phyloP scores from a whole-genome alignment of 2,888 invertebrate species.

The Polyploca ridens region DNA sequence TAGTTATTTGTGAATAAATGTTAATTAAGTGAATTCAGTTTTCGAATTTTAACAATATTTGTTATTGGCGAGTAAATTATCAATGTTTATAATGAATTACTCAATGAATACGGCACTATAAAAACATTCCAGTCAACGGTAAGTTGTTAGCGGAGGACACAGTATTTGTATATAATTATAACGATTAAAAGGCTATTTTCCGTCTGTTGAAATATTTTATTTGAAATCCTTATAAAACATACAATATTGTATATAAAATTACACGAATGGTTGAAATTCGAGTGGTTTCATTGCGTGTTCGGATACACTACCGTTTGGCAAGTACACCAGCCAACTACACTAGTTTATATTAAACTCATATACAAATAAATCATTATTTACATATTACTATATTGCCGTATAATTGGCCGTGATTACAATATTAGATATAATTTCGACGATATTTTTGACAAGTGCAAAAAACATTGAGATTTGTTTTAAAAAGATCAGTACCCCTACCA shows the following conservation, averaged over 20 bases:
- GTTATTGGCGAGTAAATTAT: constrained; percentile 9
- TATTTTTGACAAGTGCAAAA: neutral
- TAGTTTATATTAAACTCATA: constrained; percentile 21
- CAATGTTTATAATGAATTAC: neutral
- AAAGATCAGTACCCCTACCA: neutral
- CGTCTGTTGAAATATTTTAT: constrained; percentile 53
- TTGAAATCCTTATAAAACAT: constrained; percentile 50
- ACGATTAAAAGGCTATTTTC: constrained; percentile 68
- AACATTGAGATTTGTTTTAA: neutral
- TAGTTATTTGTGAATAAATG: constrained; percentile 67
- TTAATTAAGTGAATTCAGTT: constrained; percentile 57
- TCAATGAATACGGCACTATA: constrained; percentile 11
- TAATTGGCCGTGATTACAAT: neutral
- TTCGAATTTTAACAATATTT: constrained; percentile 22
- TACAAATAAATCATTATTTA: constrained; percentile 35
- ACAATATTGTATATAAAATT: constrained; percentile 62
- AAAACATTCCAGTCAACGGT: constrained; percentile 39
- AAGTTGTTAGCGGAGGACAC: constrained; percentile 31
- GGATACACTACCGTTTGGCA: constrained; percentile 21
- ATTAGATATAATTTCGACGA: neutral
- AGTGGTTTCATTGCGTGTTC: constrained; percentile 51
- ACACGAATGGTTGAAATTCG: constrained; percentile 60
- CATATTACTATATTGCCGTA: constrained; percentile 24
- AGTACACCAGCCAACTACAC: neutral
- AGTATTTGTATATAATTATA: constrained; percentile 49